Conservation (phyloP, 2,797 vertebrate genomes). For the Fringilla coelebs region DNA sequence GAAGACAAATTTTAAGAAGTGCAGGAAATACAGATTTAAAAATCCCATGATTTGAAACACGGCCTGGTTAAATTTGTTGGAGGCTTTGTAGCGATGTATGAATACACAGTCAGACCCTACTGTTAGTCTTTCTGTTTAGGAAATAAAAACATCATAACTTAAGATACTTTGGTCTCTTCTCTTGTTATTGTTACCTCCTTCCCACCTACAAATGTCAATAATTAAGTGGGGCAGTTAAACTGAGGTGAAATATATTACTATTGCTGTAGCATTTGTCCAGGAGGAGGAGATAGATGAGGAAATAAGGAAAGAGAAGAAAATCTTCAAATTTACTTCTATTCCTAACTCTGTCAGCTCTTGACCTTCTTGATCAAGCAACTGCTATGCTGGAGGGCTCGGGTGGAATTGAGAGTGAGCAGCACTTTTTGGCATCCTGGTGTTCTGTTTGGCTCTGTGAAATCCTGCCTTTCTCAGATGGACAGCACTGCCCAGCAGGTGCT, state of each 20-base stretch:
- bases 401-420: fast-evolving
- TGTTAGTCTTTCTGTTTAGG: not conserved
- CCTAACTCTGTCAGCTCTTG: not conserved
- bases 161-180: not conserved
- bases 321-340: not conserved
- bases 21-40: not conserved
- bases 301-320: not conserved
- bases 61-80: not conserved
- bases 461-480: not conserved
- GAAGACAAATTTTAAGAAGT: not conserved
- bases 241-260: not conserved
- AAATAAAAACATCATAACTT: not conserved
- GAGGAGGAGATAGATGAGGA: not conserved
- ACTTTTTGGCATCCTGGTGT: not conserved
- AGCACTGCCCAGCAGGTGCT: not conserved
- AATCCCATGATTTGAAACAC: not conserved
- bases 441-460: not conserved
- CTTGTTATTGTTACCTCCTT: not conserved
- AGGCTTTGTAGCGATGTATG: fast-evolving
- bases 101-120: not conserved
- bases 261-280: not conserved
- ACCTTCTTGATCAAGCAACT: not conserved
- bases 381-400: not conserved
- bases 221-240: not conserved
- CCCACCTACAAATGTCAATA: not conserved